Conservation (phyloP, 1,140 invertebrate genomes). For the Rhagoletis zephyria region DNA sequence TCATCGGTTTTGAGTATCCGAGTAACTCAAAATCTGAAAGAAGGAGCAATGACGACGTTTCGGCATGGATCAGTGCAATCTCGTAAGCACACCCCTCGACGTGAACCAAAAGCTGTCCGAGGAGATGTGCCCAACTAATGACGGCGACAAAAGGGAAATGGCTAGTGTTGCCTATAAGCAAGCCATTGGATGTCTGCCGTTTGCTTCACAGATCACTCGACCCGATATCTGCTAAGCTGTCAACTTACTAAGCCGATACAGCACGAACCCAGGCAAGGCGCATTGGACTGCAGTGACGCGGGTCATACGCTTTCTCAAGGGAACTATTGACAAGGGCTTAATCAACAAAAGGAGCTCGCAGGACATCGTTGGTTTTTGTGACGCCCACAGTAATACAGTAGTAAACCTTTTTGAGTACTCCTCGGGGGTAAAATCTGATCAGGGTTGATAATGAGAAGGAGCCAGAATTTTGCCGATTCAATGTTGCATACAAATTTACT, state of each 20-base stretch:
- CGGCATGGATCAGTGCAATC: slow-evolving; percentile 66
- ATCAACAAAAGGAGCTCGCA: not conserved
- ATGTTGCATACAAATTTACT: too few species aligned
- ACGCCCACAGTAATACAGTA: too few species aligned
- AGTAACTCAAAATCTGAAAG: too few species aligned
- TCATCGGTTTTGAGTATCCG: too few species aligned
- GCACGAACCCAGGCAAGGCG: not conserved
- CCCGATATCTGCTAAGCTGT: not conserved
- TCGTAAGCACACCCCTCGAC: slow-evolving; percentile 34
- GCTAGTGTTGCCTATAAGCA: slow-evolving; percentile 61
- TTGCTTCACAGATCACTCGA: not conserved
- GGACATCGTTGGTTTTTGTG: slow-evolving; percentile 57
- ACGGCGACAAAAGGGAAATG: slow-evolving; percentile 1
- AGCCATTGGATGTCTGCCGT: slow-evolving; percentile 57
- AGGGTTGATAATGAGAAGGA: too few species aligned
- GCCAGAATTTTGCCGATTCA: too few species aligned
- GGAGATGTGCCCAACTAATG: slow-evolving; percentile 4
- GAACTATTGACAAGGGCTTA: slow-evolving; percentile 60
- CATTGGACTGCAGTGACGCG: slow-evolving; percentile 58
- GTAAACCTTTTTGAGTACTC: too few species aligned
- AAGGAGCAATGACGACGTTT: slow-evolving; percentile 56
- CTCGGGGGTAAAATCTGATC: too few species aligned
- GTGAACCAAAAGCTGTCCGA: not conserved
- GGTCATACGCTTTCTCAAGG: slow-evolving; percentile 70
- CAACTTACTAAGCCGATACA: slow-evolving; percentile 3